These are phyloP conservation scores for Rhynchotus rufescens DNA, from an alignment of 2,797 vertebrate genomes.

Conservation along the genomic window DNA sequence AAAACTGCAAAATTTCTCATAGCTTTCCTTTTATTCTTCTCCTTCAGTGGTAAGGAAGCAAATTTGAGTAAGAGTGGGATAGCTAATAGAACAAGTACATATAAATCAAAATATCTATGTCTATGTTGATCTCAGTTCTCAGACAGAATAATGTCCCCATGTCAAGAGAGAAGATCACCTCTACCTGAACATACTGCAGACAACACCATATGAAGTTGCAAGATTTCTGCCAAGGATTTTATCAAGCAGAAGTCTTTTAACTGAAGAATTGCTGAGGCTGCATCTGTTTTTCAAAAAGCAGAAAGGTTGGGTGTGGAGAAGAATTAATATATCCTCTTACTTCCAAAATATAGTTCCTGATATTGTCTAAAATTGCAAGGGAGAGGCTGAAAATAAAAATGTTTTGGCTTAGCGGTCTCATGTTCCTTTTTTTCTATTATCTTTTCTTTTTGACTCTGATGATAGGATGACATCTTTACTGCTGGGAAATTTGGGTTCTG, in stretches of 20 bases:
- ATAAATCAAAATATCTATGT: background rate
- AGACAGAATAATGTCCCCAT: background rate
- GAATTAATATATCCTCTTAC: background rate
- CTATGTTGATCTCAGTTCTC: background rate
- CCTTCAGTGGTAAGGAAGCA: background rate
- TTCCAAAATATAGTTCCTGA: background rate
- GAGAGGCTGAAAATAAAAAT: background rate
- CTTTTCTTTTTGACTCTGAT: background rate
- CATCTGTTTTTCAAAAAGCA: background rate
- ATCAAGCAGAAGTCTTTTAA: background rate
- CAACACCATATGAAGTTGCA: background rate
- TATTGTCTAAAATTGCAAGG: background rate
- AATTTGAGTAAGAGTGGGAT: background rate
- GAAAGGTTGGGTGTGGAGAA: background rate
- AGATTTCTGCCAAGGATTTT: background rate
- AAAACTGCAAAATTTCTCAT: background rate
- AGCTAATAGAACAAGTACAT: background rate
- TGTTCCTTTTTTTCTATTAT: background rate
- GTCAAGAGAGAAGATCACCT: background rate
- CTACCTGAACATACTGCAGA: background rate
- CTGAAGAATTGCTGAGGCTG: background rate
- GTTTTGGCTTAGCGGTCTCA: background rate
- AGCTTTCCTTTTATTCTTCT: background rate
- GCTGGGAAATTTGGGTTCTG: background rate
- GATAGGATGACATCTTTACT: background rate